Evolutionary conservation across 2,888 invertebrate genomes (phyloP).

Genomic region (Dugesia japonica): DNA sequence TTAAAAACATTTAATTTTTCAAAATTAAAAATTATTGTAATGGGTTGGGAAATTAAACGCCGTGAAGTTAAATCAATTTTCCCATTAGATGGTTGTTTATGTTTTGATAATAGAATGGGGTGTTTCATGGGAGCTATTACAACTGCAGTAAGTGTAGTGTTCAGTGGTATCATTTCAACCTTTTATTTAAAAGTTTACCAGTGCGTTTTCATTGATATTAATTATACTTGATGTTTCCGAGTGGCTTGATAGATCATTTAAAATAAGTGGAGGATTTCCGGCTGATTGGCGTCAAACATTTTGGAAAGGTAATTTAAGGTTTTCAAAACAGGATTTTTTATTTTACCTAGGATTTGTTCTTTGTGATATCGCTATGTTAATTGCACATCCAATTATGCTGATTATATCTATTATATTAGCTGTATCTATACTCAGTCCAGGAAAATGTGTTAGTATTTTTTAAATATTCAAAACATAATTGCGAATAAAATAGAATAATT

Average conservation of each 20-base stretch:
- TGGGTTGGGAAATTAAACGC: neutral
- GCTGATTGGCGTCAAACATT: slow-evolving; percentile 24
- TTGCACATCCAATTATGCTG: slow-evolving; percentile 17
- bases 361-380: slow-evolving; percentile 30
- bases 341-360: slow-evolving; percentile 21
- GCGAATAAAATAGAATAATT: no score
- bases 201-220: slow-evolving; percentile 22
- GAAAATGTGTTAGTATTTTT: neutral
- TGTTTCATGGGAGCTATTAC: neutral
- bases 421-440: neutral
- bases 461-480: no score
- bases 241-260: slow-evolving; percentile 12
- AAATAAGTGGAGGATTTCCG: slow-evolving; percentile 26
- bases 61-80: neutral
- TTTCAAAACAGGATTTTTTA: neutral
- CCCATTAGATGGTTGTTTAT: slow-evolving; percentile 1
- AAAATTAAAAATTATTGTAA: neutral
- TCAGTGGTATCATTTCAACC: no score
- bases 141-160: neutral
- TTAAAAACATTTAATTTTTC: no score
- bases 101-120: slow-evolving; percentile 12
- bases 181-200: slow-evolving; percentile 27
- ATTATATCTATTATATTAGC: neutral
- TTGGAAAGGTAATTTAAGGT: slow-evolving; percentile 23
- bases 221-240: slow-evolving; percentile 26